A percentile compares a stretch with the other conserved stretches of the same genome.
phyloP scores from a whole-genome alignment of 2,113 vertebrate genomes.

The Syrmaticus mikado region DNA sequence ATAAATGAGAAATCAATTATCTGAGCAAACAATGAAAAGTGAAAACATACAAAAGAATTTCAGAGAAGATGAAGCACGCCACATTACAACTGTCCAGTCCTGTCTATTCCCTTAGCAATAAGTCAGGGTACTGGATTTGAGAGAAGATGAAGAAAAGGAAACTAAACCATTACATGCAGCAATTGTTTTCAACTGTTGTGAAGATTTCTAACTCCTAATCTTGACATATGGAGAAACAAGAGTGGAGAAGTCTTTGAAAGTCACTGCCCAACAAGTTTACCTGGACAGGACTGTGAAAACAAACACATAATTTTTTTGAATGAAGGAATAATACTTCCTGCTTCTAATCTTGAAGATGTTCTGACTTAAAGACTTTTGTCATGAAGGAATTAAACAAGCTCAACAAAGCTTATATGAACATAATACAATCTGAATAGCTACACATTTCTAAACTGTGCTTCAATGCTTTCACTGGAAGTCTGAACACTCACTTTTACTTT shows the following conservation, averaged over 20 bases:
- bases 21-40: not conserved
- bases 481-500: slow-evolving; percentile 81
- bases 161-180: not conserved
- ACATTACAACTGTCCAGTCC: not conserved
- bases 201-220: not conserved
- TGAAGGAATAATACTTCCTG: not conserved
- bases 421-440: not conserved
- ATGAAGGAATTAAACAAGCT: not conserved
- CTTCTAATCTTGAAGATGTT: not conserved
- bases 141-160: not conserved
- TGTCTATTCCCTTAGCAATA: not conserved
- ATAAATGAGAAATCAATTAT: not conserved
- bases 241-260: not conserved
- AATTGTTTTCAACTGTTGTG: not conserved
- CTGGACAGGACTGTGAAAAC: not conserved
- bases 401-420: not conserved
- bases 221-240: not conserved
- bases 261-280: not conserved
- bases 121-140: not conserved
- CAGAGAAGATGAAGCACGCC: not conserved
- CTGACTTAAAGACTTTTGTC: not conserved
- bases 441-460: not conserved
- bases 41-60: not conserved
- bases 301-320: not conserved
- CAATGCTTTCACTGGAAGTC: not conserved